These are phyloP conservation scores for Andricus quercusramuli DNA, from an alignment of 2,888 invertebrate genomes.

Conservation along the genomic window DNA sequence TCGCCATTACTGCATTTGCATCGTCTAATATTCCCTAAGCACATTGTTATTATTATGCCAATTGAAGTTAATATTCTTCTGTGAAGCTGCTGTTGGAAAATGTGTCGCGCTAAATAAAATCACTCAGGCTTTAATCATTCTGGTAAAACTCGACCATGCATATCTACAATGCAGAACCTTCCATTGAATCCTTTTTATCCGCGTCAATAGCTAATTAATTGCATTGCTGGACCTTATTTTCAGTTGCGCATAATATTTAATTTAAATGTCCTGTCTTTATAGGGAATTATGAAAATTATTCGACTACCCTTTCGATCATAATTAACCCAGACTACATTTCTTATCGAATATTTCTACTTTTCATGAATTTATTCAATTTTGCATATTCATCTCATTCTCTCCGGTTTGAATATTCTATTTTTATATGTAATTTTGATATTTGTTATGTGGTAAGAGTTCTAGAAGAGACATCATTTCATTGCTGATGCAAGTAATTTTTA, in stretches of 20 bases:
- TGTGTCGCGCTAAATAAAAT: constrained; percentile 13
- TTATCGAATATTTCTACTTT: background rate
- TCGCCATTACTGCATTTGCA: background rate
- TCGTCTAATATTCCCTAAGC: background rate
- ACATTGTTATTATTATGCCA: background rate
- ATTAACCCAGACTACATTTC: constrained; percentile 3
- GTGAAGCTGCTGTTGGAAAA: constrained; percentile 1
- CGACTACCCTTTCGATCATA: constrained; percentile 29
- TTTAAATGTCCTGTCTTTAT: background rate
- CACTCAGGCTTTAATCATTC: constrained; percentile 1
- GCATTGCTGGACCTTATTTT: background rate
- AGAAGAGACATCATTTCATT: too few species aligned
- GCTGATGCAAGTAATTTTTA: too few species aligned
- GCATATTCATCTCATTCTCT: too few species aligned
- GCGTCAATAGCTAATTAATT: constrained; percentile 11
- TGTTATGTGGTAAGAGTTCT: too few species aligned
- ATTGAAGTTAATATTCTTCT: background rate
- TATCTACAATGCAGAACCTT: background rate
- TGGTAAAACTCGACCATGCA: constrained; percentile 1
- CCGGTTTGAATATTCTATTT: too few species aligned
- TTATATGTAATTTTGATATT: too few species aligned
- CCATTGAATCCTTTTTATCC: constrained; percentile 2
- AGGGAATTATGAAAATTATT: constrained; percentile 15
- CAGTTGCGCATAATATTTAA: background rate
- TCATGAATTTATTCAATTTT: background rate